Evolutionary conservation across 2,113 vertebrate species (phyloP), one percentile per base, ranked within the genome.

Genomic region (Otolemur garnettii): DNA sequence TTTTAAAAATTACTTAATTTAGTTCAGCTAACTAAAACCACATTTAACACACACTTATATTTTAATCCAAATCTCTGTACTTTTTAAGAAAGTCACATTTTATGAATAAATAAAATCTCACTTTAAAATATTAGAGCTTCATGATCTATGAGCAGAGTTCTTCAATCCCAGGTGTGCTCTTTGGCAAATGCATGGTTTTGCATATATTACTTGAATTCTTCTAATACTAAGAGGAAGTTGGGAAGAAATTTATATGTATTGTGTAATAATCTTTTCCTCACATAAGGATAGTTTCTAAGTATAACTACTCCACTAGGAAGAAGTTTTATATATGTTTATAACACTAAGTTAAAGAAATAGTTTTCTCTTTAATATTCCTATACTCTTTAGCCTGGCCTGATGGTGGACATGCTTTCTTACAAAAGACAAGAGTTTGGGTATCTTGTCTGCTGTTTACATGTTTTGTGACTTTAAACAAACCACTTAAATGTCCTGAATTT

Each of bases 271-370:
- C 19, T 90, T 94, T 64, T 83, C 33, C 8, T 66, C 59, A 92
- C 3, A 3, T 18, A 82, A 89, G 28, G 74, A 24, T 89, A 86
- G 19, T 28, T 89, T 94, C 11, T 90, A 45, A 7, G 45, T 45
- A 5, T 82, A 84, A 95, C 24, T 90, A 81, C 12, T 87, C 26
- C 8, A 89, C 11, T 14, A 72, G 22, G 59, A 90, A 38, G 4
- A 83, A 66, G n/a, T 86, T 92, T 95, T 59, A 75, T 93, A 72
- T 62, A 92, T 90, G 87, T 88, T 97, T 95, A 59, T 94, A 93
- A 87, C 30, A 59, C 14, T 50, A 92, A 6, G 12, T 81, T 92
- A 84, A 59, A 88, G 50, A 81, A 86, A 14, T 69, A 86, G 3
- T 90, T 93, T 42, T 83, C 14, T 86, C 21, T 11, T 86, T 80